Base-by-base conservation (phyloP, 2,113 vertebrate species). In the Trematomus loennbergii region DNA sequence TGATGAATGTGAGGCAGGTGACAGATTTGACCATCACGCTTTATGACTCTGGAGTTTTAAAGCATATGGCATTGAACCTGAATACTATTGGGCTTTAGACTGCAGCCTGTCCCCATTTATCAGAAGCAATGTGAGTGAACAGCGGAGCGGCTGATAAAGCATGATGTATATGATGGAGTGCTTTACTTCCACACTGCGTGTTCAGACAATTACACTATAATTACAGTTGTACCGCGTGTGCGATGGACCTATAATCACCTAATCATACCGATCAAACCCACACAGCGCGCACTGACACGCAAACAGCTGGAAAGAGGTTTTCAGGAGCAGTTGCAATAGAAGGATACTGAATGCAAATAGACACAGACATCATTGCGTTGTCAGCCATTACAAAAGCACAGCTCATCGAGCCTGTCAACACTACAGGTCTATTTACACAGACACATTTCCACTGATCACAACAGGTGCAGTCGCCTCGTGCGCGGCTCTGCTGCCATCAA, bases 381-480 rank as follows among this genome's bases (percentile, higher is more conserved):
- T 70, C 72, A 75, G 57, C 60, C 64, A 82, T 77, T 68, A 25
- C 64, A 72, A 79, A 63, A 72, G 20, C 63, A 62, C 72, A 45
- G 20, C 54, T 46, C 20, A 49, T 22, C 10, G 4, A 46, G 43
- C 45, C 50, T 22, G 36, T 53, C 67, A 76, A 62, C 48, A 22
- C 62, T 40, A 49, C 9, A 70, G 22, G 20, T 72, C 50, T 64
- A 2, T 76, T 50, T 43, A 25, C 17, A 55, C 73, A 20, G 46
- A 15, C 61, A 55, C 50, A 68, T 65, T 71, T 12, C 22, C 79
- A 72, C 68, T 20, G 64, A 75, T 75, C 6, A 92, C 89, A 91
- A 91, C 92, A 93, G 91, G 90, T 93, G 90, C 83, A 82, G 65
- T 29, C 53, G 33, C 62, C 52, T 45, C 63, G 33, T 43, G 66